These are phyloP conservation scores for Netelia fuscicornis DNA, from an alignment of 2,888 invertebrate species.

Conservation along the genomic window DNA sequence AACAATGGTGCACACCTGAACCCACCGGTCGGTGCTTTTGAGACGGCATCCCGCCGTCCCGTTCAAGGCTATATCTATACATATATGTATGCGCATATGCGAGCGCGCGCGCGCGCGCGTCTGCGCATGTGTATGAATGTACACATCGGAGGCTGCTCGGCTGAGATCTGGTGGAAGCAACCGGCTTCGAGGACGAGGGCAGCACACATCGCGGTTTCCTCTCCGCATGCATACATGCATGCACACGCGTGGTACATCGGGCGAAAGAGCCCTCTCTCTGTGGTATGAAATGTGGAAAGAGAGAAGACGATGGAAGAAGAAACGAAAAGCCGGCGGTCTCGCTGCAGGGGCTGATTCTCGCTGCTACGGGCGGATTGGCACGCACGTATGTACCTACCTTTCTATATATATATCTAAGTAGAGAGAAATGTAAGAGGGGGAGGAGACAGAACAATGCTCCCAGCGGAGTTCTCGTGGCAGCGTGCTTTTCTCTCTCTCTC, in stretches of 20 bases:
- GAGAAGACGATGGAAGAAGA: constrained; percentile 65
- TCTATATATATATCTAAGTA: neutral
- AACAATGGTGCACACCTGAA: constrained; percentile 83
- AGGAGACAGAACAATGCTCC: constrained; percentile 81
- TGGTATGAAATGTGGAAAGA: constrained; percentile 80
- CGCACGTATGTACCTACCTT: constrained; percentile 34
- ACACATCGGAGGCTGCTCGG: constrained; percentile 24
- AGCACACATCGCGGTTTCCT: constrained; percentile 30
- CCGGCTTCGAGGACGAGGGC: constrained; percentile 45
- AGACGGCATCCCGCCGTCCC: constrained; percentile 72
- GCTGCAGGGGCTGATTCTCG: constrained; percentile 54
- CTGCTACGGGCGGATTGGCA: constrained; percentile 55
- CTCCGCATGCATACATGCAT: constrained; percentile 28
- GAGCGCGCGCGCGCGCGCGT: neutral
- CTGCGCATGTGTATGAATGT: constrained; percentile 1
- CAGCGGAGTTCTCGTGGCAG: constrained; percentile 72
- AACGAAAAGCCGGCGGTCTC: constrained; percentile 72
- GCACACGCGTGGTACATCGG: constrained; percentile 38
- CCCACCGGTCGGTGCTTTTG: constrained; percentile 79
- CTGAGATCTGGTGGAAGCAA: constrained; percentile 46
- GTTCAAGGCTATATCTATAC: constrained; percentile 39
- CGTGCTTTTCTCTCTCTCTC: constrained; percentile 55
- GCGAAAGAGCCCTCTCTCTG: constrained; percentile 28
- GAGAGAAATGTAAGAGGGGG: constrained; percentile 64
- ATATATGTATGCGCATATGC: neutral